Base-by-base conservation (phyloP, 92 coral and sea anemone genomes). In the Bergia sp. region DNA sequence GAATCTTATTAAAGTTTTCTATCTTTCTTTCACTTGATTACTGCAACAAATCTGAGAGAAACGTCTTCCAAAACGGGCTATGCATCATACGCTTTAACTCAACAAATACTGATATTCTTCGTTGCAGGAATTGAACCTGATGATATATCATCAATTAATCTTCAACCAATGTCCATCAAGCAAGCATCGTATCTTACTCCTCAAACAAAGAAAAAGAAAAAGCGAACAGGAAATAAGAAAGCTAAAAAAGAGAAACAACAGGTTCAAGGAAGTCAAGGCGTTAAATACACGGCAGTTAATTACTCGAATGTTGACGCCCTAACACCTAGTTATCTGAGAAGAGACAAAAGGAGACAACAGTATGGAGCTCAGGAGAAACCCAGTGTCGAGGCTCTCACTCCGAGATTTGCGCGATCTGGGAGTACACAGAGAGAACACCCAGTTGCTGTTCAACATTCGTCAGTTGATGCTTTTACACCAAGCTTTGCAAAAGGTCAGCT, bases 171-270 rank as follows among this genome's bases (percentile, higher is more conserved):
- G 57, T 94, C 99, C 76, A 92, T 91, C 61, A 96, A 94, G 80
- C 95, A 97, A 38, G 95, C 97, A 11, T 90, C 97, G 9, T 97
- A 94, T 65, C 91, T 92, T 20, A 91, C 91, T 21, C 85, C 96
- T 1, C 95, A 93, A 76, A 96, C 93, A 91, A 97, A 94, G 85
- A 92, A 91, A 73, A 94, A 96, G 89, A 93, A 92, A 76, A 93
- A 95, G 79, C 96, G 96, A 0, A 79, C 93, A 36, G 92, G 79
- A 90, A 92, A 76, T 86, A 91, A 92, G 89, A 93, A 88, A 85
- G 43, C 47, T 75, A 91, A 87, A 11, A 91, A 71, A 83, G 88
- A 23, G 86, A 88, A 55, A 49, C 89, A 74, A 42, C 83, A 67
- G 84, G 43, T 61, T 89, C 29, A 36, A 49, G 58, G 65, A 84